These are phyloP conservation scores for Xenus cinereus DNA, from an alignment of 2,113 vertebrate genomes.

Conservation along the genomic window DNA sequence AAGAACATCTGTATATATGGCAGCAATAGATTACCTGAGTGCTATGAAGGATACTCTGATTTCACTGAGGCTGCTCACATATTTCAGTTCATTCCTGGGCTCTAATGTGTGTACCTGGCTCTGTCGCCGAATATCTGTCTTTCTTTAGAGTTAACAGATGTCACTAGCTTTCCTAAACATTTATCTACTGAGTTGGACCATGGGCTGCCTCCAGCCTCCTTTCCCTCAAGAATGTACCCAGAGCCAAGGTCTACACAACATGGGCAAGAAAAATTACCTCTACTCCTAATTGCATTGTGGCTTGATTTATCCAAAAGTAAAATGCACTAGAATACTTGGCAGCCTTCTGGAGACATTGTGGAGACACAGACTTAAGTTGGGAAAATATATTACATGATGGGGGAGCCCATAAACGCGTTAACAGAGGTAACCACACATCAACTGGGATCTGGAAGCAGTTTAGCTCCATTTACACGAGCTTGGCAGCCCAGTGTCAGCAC, in stretches of 20 bases:
- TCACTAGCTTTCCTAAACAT: neutral
- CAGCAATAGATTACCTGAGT: neutral
- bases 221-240: neutral
- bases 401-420: neutral
- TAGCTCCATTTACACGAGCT: neutral
- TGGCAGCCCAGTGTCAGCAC: neutral
- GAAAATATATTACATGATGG: neutral
- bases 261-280: neutral
- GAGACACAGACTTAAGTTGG: neutral
- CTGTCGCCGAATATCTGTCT: neutral
- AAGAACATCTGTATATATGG: neutral
- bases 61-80: neutral
- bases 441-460: neutral
- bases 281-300: neutral
- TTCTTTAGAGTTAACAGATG: neutral
- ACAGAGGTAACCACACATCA: neutral
- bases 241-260: neutral
- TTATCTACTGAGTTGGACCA: neutral
- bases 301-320: neutral
- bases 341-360: neutral
- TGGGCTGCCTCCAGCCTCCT: neutral
- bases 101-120: neutral
- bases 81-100: too few species aligned
- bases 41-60: neutral
- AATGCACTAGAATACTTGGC: neutral